Conservation (phyloP, 92 coral and sea anemone species). For the Siderastrea siderea region DNA sequence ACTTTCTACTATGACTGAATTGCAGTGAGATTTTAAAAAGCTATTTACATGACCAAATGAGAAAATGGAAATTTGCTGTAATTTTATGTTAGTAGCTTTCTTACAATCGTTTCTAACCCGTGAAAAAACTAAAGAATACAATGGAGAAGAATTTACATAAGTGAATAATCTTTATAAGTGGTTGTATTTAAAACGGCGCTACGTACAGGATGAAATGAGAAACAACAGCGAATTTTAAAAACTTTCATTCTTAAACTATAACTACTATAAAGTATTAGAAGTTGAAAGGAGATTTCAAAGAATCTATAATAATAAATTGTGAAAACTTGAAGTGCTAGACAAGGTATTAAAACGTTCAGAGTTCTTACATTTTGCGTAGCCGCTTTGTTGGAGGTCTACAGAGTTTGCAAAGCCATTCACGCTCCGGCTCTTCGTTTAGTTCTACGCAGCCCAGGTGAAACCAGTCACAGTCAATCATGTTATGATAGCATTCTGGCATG, state of each 20-base stretch:
- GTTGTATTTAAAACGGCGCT: too few species aligned
- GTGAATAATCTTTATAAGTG: too few species aligned
- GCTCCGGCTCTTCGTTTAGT: not conserved
- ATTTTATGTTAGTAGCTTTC: too few species aligned
- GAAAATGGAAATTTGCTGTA: too few species aligned
- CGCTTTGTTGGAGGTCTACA: not conserved
- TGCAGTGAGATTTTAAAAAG: too few species aligned
- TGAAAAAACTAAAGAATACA: not conserved
- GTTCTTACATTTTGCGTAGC: not conserved
- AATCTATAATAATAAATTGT: not conserved
- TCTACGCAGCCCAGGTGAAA: not conserved
- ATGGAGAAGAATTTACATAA: too few species aligned
- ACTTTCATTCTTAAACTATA: not conserved
- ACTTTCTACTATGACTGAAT: too few species aligned
- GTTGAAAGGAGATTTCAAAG: not conserved
- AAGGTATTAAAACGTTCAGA: not conserved
- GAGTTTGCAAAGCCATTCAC: not conserved
- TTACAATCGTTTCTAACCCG: not conserved
- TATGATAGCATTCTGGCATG: constrained; percentile 22
- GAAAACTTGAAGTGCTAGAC: not conserved
- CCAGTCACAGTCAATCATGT: not conserved
- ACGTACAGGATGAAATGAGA: too few species aligned
- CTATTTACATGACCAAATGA: too few species aligned
- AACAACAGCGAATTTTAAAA: not conserved
- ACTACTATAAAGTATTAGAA: not conserved